Conservation (phyloP, 2,888 invertebrate species). For the Cordilura impudica region DNA sequence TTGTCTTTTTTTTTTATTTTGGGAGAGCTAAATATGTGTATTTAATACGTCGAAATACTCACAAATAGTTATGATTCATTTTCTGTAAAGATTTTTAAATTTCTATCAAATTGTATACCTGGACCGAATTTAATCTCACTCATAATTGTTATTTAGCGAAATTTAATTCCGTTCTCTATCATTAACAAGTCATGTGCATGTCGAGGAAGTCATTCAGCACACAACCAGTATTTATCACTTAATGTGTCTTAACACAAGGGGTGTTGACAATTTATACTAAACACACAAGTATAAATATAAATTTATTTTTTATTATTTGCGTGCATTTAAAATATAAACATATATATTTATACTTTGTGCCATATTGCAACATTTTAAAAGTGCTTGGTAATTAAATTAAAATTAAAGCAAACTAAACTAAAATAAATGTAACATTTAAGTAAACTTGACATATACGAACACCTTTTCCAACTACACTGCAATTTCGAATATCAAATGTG, state of each 20-base stretch:
- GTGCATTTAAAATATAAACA: slow-evolving; percentile 1
- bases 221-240: slow-evolving; percentile 21
- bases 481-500: too few species aligned
- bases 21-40: too few species aligned
- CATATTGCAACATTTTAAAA: not conserved
- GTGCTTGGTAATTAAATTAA: not conserved
- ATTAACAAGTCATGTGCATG: slow-evolving; percentile 4
- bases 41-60: too few species aligned
- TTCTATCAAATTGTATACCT: too few species aligned
- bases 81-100: too few species aligned
- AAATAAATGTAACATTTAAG: slow-evolving; percentile 24
- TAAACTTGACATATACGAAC: slow-evolving; percentile 31
- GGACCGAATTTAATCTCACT: too few species aligned
- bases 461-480: not conserved
- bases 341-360: not conserved
- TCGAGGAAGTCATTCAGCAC: slow-evolving; percentile 28
- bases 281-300: not conserved
- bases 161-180: not conserved
- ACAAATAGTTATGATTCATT: too few species aligned
- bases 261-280: slow-evolving; percentile 17
- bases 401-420: not conserved
- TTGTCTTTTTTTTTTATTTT: too few species aligned
- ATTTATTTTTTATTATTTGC: slow-evolving; percentile 24
- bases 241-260: not conserved
- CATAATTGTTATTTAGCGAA: too few species aligned